Base-by-base conservation (phyloP, 1,140 invertebrate species). In the Trachymyrmex septentrionalis region DNA sequence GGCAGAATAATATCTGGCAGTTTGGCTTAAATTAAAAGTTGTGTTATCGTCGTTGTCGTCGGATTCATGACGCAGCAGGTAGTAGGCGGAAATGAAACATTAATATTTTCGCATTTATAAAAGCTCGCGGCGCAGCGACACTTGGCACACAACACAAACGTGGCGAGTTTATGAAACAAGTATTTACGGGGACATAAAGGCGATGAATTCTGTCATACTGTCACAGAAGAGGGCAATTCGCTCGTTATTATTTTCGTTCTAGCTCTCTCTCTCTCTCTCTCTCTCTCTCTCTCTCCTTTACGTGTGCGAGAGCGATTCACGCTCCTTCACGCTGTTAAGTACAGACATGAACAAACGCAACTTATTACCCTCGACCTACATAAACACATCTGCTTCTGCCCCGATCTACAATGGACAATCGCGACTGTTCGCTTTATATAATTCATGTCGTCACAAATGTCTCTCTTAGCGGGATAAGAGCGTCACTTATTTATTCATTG, bases 41-140 rank as follows among this genome's bases (percentile, higher is more conserved):
- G 38, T 10, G 10, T 44, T 44, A 44, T 44, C 38, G 34, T 38
- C 38, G 38, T 44, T 10, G 38, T 10, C 9, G 10, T 44, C 10
- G 9, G 38, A 44, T 44, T 44, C 38, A 44, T 44, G 38, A 44
- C 9, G 38, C 38, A 44, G 69, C 53, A 48, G 19, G n/a, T 44
- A 53, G 53, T 55, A 34, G 55, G 19, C 67, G 67, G 55, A 84
- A 84, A 84, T 84, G 69, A 84, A 84, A 84, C 69, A 50, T 84
- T 84, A 84, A 84, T 84, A 75, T 75, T 73, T 73, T 71, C 69
- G 6, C 80, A 19, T 73, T 81, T 67, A 75, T 61, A 84, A 75
- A 84, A 75, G 69, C 80, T 38, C 38, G 44, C 48, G 27, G n/a
- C 80, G 38, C 14, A 69, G 24, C 44, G 55, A 75, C 55, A 63